A percentile compares a stretch with the other conserved stretches of the same genome.
Conservation (phyloP, 30 jellyfish, hydroid and myxozoan genomes). For the Turritopsis rubra region DNA sequence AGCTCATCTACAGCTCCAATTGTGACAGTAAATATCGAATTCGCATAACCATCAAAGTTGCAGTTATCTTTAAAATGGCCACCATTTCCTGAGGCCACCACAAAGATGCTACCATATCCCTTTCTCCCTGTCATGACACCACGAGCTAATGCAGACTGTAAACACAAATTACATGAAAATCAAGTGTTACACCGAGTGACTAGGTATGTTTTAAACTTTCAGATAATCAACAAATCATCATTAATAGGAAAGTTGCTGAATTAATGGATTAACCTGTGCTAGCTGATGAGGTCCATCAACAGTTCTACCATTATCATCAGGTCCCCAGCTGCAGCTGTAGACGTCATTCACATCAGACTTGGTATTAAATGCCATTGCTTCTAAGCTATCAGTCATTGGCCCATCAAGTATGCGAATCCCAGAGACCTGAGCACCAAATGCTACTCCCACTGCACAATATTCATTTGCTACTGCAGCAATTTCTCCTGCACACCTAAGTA, state of each 20-base stretch:
- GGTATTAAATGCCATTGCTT: conserved; percentile 99
- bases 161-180: background rate
- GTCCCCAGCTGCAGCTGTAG: conserved; percentile 99
- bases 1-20: conserved; percentile 99
- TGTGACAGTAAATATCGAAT: conserved; percentile 92
- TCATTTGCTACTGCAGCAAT: conserved; percentile 99
- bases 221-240: background rate
- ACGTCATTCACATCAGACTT: conserved; percentile 82
- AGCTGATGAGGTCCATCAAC: conserved; percentile 99
- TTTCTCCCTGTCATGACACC: conserved; percentile 95
- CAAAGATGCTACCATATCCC: conserved; percentile 95
- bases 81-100: conserved; percentile 99
- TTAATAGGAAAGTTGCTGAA: background rate
- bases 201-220: background rate
- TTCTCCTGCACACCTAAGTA: conserved; percentile 95
- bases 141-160: conserved; percentile 94
- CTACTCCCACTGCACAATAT: conserved; percentile 98
- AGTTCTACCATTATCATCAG: conserved; percentile 98
- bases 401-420: conserved; percentile 97
- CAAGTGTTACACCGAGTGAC: background rate
- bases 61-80: conserved; percentile 98
- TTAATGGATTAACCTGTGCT: conserved; percentile 70
- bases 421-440: conserved; percentile 94
- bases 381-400: conserved; percentile 99
- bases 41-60: conserved; percentile 98